Evolutionary conservation across 2,113 vertebrate genomes (phyloP), one percentile per base, ranked within the genome.

Genomic region (Atractosteus spatula): DNA sequence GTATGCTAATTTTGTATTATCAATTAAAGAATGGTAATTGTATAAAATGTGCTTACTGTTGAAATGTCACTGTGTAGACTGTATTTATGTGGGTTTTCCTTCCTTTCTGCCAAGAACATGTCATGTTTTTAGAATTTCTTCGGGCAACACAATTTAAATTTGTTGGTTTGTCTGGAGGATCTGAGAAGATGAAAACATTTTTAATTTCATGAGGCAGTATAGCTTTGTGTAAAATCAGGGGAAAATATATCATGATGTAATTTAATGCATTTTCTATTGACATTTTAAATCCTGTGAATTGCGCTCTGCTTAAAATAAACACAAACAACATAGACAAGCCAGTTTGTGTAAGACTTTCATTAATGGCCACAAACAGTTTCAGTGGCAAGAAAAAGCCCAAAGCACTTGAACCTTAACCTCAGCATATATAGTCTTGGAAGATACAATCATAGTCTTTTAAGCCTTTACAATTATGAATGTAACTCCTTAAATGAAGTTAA

Each of bases 151-250:
- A 92, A 41, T 1, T 74, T 4, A 91, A 62, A 43, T 84, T 76
- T 57, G 16, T 16, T 4, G 88, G 85, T 69, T 86, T 84, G 41
- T 81, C 83, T 77, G 91, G 90, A 63, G 83, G 82, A 17, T 80
- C 88, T 91, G 66, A 55, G 61, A 62, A 71, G 43, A 62, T 0
- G 51, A 44, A 62, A 10, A 41, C 44, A 57, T 12, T 41, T 61
- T 44, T 8, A 14, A 42, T 43, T 7, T 62, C 56, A 42, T 68
- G 13, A 29, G 29, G 3, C 8, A 6, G 2, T 55, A 11, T 29
- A 29, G 47, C 10, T 5, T 51, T 51, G 47, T 51, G 47, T 10
- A 5, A 29, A 65, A 65, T 17, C 54, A 41, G 44, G 45, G 44
- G n/a, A 2, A 73, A 16, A 73, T 29, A 29, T 29, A 29, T 29